Percentiles rank a stretch among this genome's conserved stretches.
Conservation (phyloP, 2,888 invertebrate genomes). For the Yponomeuta plumbellus region DNA sequence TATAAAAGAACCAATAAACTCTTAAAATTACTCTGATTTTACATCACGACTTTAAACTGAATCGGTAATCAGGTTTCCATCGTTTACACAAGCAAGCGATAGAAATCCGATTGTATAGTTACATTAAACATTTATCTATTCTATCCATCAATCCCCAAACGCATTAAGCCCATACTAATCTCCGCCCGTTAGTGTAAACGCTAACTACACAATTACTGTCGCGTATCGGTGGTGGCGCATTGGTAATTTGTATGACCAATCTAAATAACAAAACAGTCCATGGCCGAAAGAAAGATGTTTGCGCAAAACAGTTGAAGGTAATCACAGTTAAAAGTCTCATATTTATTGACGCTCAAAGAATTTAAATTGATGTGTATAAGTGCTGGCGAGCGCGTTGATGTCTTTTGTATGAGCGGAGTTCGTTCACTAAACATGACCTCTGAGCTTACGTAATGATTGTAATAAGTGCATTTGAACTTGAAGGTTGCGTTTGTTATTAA, state of each 20-base stretch:
- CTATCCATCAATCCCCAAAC: neutral
- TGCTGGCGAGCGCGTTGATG: constrained; percentile 11
- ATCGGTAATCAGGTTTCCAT: neutral
- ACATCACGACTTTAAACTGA: too few species aligned
- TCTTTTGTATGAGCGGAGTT: constrained; percentile 11
- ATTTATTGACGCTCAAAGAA: neutral
- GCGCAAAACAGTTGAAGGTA: neutral
- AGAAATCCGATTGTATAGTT: too few species aligned
- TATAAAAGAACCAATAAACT: too few species aligned
- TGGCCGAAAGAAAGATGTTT: neutral
- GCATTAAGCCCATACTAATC: neutral
- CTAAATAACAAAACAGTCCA: neutral
- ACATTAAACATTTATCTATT: neutral
- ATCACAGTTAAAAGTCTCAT: neutral
- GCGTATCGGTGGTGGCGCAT: neutral
- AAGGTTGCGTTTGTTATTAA: constrained; percentile 3
- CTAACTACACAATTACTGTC: neutral
- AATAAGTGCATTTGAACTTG: constrained; percentile 8
- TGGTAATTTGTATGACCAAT: too few species aligned
- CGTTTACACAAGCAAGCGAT: neutral
- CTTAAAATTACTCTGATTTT: too few species aligned
- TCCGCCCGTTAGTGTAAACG: neutral
- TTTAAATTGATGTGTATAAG: neutral
- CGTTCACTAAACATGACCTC: neutral
- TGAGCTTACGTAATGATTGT: neutral